These are phyloP conservation scores for Lepus oiostolus DNA, from an alignment of 2,797 vertebrate species.

Conservation along the genomic window DNA sequence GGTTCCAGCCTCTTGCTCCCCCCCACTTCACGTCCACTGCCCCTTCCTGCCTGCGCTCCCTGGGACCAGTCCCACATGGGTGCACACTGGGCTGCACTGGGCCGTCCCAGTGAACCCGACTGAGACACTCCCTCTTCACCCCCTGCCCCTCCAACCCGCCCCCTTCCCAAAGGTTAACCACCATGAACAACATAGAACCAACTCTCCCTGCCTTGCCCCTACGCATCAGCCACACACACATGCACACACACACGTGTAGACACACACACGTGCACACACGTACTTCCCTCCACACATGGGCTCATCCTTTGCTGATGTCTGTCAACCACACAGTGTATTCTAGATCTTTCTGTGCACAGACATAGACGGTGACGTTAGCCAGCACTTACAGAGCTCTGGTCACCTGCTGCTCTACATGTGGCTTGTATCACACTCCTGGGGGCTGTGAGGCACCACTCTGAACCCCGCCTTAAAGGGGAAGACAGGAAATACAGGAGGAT, in stretches of 20 bases:
- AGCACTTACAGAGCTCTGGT: neutral
- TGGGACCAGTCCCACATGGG: neutral
- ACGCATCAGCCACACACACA: neutral
- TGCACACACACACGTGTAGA: too few species aligned
- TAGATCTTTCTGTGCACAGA: neutral
- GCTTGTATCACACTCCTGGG: neutral
- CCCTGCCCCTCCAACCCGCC: too few species aligned
- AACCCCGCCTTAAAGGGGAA: neutral
- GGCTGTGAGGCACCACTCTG: neutral
- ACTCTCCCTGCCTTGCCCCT: neutral
- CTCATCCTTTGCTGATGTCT: neutral
- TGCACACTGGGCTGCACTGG: neutral
- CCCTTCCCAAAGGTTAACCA: neutral
- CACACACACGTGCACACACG: neutral
- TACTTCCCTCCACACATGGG: neutral
- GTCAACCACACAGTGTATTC: neutral
- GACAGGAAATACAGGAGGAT: neutral
- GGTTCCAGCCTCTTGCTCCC: neutral
- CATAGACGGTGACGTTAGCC: neutral
- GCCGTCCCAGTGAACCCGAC: neutral
- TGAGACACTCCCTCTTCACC: accelerated
- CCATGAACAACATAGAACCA: neutral
- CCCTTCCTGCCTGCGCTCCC: neutral
- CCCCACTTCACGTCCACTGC: too few species aligned
- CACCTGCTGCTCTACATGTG: neutral